Evolutionary conservation across 1,140 invertebrate species (phyloP).

Genomic region (Drosophila arawakana): DNA sequence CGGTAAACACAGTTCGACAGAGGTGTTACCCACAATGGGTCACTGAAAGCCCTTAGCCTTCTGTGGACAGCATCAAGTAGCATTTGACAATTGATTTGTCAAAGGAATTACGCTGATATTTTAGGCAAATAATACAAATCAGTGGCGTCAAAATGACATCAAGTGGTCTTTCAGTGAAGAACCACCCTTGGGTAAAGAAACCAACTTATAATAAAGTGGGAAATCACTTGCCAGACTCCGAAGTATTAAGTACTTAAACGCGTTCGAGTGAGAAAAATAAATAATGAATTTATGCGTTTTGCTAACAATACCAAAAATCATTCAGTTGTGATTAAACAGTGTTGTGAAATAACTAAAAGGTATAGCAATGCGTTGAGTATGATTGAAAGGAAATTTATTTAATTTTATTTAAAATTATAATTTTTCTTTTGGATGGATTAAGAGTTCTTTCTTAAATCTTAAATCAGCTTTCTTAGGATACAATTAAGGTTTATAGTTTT

Average conservation of each 20-base stretch:
- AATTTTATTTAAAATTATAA: too few relatives aligned
- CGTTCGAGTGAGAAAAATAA: constrained; percentile 26
- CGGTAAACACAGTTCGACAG: constrained; percentile 44
- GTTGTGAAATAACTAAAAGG: not conserved
- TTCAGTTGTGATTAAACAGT: not conserved
- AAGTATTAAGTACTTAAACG: constrained; percentile 3
- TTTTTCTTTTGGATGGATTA: too few relatives aligned
- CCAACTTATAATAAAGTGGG: constrained; percentile 2
- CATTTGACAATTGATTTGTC: constrained; percentile 72
- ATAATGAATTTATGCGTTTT: constrained; percentile 9
- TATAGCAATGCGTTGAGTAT: too few relatives aligned
- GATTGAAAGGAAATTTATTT: too few relatives aligned
- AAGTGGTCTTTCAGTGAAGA: constrained; percentile 56
- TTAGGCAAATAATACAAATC: constrained; percentile 69
- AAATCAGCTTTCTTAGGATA: too few relatives aligned
- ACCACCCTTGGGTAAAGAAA: constrained; percentile 34
- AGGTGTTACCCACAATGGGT: constrained; percentile 54
- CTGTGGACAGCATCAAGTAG: constrained; percentile 44
- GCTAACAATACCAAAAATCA: not conserved
- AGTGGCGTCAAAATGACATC: constrained; percentile 70
- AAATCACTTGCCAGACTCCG: constrained; percentile 30
- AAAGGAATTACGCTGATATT: constrained; percentile 73
- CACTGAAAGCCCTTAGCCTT: constrained; percentile 56
- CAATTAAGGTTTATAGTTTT: too few relatives aligned
- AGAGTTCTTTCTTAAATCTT: too few relatives aligned